Conservation (phyloP, 2,888 invertebrate species). For the Acanthococcus lagerstroemiae region DNA sequence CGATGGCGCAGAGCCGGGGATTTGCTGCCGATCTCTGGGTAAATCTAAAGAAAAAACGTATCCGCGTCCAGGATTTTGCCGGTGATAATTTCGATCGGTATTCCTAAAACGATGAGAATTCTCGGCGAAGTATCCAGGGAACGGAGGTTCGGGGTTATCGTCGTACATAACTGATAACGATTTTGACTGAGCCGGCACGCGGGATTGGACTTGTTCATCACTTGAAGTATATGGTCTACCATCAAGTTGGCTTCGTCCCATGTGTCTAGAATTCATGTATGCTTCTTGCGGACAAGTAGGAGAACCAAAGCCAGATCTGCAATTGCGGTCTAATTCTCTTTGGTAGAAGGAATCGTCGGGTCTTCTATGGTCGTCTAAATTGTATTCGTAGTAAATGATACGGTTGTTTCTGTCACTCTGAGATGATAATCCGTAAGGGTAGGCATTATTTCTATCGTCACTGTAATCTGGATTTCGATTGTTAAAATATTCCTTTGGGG, state of each 20-base stretch:
- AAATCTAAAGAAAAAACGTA: neutral
- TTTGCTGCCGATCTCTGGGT: neutral
- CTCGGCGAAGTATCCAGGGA: neutral
- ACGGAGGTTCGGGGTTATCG: neutral
- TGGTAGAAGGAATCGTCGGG: neutral
- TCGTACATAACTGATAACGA: neutral
- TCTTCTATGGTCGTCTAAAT: conserved; percentile 14
- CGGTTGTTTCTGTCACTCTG: conserved; percentile 12
- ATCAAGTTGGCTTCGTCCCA: neutral
- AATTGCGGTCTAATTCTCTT: neutral
- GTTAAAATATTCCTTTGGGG: conserved; percentile 5
- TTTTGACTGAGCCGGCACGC: neutral
- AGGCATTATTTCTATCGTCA: neutral
- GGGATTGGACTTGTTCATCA: no score
- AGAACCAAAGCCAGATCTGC: neutral
- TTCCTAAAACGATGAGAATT: neutral
- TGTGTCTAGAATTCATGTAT: neutral
- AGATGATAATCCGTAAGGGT: neutral
- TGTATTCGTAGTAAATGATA: conserved; percentile 22
- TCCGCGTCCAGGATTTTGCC: neutral
- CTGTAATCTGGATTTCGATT: neutral
- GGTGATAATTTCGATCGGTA: neutral
- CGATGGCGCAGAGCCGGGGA: neutral
- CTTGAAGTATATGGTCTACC: neutral
- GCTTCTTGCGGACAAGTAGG: neutral